These are phyloP conservation scores for Telenomus remus DNA, from an alignment of 1,140 invertebrate genomes.

Conservation along the genomic window DNA sequence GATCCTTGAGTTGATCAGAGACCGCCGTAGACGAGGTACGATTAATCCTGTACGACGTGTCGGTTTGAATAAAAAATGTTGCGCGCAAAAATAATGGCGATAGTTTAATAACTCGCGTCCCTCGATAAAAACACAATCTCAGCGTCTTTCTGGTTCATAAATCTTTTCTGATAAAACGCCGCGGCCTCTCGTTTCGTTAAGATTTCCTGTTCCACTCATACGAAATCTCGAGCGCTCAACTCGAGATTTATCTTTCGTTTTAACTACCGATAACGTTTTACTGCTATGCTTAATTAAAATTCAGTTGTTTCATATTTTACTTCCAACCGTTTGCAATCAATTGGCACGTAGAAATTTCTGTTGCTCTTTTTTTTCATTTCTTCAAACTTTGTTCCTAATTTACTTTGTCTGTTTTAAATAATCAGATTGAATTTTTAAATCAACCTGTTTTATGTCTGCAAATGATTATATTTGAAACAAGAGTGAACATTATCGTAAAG, in stretches of 20 bases:
- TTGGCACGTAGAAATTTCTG: constrained; percentile 13
- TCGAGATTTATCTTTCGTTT: constrained; percentile 39
- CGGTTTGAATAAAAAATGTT: constrained; percentile 53
- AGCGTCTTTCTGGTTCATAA: constrained; percentile 46
- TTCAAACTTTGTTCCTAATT: too few relatives aligned
- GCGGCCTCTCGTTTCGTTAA: constrained; percentile 11
- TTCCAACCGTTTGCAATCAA: constrained; percentile 22
- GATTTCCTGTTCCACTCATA: constrained; percentile 10
- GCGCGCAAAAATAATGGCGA: constrained; percentile 37
- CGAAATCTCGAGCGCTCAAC: constrained; percentile 19
- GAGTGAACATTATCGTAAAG: too few relatives aligned
- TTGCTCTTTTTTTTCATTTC: background rate
- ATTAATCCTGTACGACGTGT: background rate
- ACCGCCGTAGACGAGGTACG: too few relatives aligned
- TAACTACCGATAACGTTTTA: constrained; percentile 4
- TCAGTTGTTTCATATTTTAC: constrained; percentile 28
- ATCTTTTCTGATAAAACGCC: constrained; percentile 35
- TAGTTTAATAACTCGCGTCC: constrained; percentile 42
- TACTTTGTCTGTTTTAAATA: too few relatives aligned
- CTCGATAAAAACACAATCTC: constrained; percentile 47
- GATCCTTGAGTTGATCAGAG: too few relatives aligned
- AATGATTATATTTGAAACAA: too few relatives aligned
- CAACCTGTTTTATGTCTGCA: too few relatives aligned
- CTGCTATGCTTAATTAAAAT: constrained; percentile 44
- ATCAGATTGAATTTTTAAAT: too few relatives aligned